Conservation (phyloP, 2,797 vertebrate species). For the Morus bassanus region DNA sequence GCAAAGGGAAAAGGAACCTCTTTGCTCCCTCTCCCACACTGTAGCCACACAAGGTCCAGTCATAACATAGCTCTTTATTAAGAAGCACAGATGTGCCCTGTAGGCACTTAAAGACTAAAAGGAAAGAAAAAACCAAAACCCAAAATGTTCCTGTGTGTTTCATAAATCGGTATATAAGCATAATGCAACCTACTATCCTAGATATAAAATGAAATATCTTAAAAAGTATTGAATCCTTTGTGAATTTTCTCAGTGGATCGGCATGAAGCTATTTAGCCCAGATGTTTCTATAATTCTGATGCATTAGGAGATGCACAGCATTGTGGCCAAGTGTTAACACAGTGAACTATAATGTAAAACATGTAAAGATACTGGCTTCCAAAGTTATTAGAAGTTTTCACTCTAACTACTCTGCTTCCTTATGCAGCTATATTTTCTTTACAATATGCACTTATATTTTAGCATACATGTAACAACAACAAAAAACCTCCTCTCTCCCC, state of each 20-base stretch:
- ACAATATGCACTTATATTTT: background rate
- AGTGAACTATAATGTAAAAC: conserved; percentile 52
- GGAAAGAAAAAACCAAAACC: background rate
- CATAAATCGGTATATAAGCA: conserved; percentile 18
- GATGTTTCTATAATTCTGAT: conserved; percentile 61
- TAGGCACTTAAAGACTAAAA: conserved; percentile 19
- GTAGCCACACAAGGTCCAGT: background rate
- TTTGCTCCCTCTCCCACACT: conserved; percentile 7
- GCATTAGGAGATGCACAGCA: conserved; percentile 35
- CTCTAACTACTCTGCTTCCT: conserved; percentile 27
- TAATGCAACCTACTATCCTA: conserved; percentile 20
- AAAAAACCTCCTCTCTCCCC: background rate
- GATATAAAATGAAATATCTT: conserved; percentile 38
- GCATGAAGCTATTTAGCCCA: conserved; percentile 62
- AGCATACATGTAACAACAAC: background rate
- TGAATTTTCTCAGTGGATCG: conserved; percentile 63
- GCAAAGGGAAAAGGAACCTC: background rate
- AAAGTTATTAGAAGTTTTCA: conserved; percentile 27
- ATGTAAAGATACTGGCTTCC: conserved; percentile 43
- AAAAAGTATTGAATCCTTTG: conserved; percentile 26
- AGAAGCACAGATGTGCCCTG: conserved; percentile 25
- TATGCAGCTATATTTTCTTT: conserved; percentile 14
- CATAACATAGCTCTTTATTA: background rate
- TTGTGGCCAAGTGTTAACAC: conserved; percentile 48
- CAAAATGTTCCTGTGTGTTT: conserved; percentile 32